These are phyloP conservation scores for Ammospiza maritima DNA, from an alignment of 2,797 vertebrate genomes.

Conservation along the genomic window DNA sequence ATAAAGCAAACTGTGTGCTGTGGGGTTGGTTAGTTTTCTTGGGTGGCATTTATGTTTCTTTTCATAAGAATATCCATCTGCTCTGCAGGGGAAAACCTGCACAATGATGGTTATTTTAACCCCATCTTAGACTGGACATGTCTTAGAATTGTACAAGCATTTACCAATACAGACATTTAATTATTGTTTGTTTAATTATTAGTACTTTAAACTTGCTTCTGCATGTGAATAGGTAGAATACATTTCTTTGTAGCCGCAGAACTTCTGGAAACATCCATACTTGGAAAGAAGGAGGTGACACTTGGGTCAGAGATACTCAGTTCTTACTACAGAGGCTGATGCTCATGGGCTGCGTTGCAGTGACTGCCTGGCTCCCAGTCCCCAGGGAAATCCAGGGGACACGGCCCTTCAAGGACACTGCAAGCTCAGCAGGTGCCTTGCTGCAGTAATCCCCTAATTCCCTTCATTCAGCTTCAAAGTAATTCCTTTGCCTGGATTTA, in stretches of 20 bases:
- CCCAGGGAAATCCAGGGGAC: background rate
- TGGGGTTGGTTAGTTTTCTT: background rate
- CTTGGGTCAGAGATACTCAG: background rate
- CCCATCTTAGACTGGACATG: background rate
- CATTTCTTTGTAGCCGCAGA: background rate
- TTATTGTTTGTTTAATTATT: background rate
- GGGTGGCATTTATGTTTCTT: background rate
- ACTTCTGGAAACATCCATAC: background rate
- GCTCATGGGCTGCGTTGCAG: background rate
- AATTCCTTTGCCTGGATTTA: conserved; percentile 30
- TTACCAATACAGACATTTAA: background rate
- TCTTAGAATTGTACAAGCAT: background rate
- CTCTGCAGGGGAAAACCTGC: background rate
- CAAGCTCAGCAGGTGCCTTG: background rate
- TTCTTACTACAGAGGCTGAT: background rate
- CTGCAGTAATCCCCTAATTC: conserved; percentile 22
- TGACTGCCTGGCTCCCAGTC: background rate
- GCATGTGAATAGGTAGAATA: background rate
- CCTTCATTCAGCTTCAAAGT: background rate
- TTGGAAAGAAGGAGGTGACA: background rate
- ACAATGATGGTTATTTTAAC: background rate
- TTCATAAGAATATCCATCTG: background rate
- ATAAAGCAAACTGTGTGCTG: background rate
- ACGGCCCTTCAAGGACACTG: background rate
- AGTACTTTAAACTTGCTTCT: background rate